These are phyloP conservation scores for Centrocercus urophasianus DNA, from an alignment of 2,113 vertebrate genomes.

Conservation along the genomic window DNA sequence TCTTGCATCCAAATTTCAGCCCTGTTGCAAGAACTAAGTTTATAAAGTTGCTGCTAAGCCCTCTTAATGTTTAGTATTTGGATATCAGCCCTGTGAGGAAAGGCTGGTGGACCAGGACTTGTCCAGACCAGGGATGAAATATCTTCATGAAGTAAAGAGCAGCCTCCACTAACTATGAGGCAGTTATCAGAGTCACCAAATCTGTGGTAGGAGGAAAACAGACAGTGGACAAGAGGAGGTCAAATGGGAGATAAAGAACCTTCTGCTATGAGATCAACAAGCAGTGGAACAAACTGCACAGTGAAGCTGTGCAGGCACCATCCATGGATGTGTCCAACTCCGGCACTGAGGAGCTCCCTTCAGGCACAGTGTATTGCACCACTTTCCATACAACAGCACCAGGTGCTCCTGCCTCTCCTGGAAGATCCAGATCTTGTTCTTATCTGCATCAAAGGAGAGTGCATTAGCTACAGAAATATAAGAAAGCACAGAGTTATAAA, in stretches of 20 bases:
- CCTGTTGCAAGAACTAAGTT: not conserved
- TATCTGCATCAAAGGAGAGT: not conserved
- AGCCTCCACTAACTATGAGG: not conserved
- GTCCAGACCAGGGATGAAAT: not conserved
- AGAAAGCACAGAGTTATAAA: not conserved
- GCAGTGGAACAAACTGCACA: not conserved
- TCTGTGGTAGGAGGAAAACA: not conserved
- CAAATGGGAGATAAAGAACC: not conserved
- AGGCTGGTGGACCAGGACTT: not conserved
- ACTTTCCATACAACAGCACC: rapidly evolving
- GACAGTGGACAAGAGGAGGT: not conserved
- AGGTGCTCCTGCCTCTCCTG: not conserved
- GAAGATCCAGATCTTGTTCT: not conserved
- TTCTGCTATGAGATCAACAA: not conserved
- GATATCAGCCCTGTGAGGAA: not conserved
- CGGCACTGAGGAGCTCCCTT: rapidly evolving
- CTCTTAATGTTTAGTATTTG: not conserved
- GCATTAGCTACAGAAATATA: not conserved
- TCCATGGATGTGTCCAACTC: not conserved
- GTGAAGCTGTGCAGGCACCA: not conserved
- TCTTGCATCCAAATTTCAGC: not conserved
- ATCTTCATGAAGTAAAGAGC: not conserved
- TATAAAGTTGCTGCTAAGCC: not conserved
- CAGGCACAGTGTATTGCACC: rapidly evolving
- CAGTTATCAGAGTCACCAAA: not conserved